phyloP scores from a whole-genome alignment of 1,140 invertebrate genomes.

The Himalopsyche phryganea region DNA sequence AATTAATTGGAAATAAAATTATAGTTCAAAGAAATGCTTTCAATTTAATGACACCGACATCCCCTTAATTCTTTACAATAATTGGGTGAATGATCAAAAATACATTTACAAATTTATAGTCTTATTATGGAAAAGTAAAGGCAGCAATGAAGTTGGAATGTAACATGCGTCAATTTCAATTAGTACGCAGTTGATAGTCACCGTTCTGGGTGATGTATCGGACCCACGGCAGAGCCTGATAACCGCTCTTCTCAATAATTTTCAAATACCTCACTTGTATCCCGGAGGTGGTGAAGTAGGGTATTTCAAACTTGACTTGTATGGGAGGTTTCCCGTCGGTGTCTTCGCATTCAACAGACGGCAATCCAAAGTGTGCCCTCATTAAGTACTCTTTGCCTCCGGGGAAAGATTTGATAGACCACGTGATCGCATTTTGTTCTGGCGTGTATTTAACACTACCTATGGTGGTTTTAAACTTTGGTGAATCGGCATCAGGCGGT shows the following conservation, averaged over 20 bases:
- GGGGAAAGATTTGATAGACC: slow-evolving; percentile 99
- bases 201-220: slow-evolving; percentile 99
- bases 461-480: slow-evolving; percentile 98
- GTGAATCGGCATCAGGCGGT: slow-evolving; percentile 95
- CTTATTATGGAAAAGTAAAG: not conserved
- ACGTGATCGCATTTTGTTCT: slow-evolving; percentile 96
- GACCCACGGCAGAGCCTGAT: slow-evolving; percentile 99
- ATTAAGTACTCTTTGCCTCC: slow-evolving; percentile 99
- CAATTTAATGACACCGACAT: too few relatives aligned
- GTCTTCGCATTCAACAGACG: slow-evolving; percentile 94
- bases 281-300: slow-evolving; percentile 98
- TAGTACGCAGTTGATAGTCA: slow-evolving; percentile 96
- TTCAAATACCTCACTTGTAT: slow-evolving; percentile 98
- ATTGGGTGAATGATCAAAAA: not conserved
- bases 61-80: too few relatives aligned
- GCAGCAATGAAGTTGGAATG: slow-evolving; percentile 3
- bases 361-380: slow-evolving; percentile 98
- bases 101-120: not conserved
- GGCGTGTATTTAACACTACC: slow-evolving; percentile 97
- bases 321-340: slow-evolving; percentile 96
- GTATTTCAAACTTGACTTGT: slow-evolving; percentile 99
- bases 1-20: too few relatives aligned
- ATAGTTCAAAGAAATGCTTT: too few relatives aligned
- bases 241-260: slow-evolving; percentile 99
- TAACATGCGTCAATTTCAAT: slow-evolving; percentile 53